phyloP scores from a whole-genome alignment of 2,797 vertebrate species.

The Loris lydekkerianus region DNA sequence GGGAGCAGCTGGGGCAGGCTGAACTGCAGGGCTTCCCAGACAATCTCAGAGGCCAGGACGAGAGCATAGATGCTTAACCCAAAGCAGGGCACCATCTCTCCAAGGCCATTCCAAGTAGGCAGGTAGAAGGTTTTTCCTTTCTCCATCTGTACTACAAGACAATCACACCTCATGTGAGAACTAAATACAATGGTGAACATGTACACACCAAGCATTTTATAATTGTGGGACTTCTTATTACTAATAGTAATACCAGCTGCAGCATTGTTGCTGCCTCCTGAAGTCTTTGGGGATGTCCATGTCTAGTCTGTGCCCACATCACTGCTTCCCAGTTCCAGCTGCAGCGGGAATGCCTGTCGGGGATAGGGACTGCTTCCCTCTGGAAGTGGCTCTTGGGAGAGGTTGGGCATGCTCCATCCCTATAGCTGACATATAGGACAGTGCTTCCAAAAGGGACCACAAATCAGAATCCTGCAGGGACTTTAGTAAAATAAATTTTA shows the following conservation, averaged over 20 bases:
- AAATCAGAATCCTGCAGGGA: neutral
- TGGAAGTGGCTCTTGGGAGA: neutral
- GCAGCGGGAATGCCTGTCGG: neutral
- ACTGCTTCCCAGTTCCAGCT: neutral
- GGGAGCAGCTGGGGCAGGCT: neutral
- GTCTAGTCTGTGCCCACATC: neutral
- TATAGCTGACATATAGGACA: neutral
- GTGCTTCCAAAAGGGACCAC: neutral
- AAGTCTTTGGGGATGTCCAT: neutral
- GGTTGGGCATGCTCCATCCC: neutral
- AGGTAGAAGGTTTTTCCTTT: neutral
- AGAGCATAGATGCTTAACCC: too few species aligned
- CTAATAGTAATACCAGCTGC: neutral
- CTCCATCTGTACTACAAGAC: neutral
- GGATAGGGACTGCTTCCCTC: neutral
- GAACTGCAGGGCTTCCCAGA: neutral
- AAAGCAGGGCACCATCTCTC: rapidly evolving
- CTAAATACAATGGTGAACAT: rapidly evolving
- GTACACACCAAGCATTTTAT: neutral
- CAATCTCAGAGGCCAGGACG: neutral
- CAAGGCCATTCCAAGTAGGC: neutral
- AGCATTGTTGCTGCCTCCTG: neutral
- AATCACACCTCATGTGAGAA: neutral
- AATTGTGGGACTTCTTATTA: neutral
- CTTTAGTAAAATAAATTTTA: neutral